Percentiles rank a stretch among this genome's conserved stretches.
These are phyloP conservation scores for Lepisosteus oculatus DNA, from an alignment of 2,113 vertebrate species.

Conservation along the genomic window DNA sequence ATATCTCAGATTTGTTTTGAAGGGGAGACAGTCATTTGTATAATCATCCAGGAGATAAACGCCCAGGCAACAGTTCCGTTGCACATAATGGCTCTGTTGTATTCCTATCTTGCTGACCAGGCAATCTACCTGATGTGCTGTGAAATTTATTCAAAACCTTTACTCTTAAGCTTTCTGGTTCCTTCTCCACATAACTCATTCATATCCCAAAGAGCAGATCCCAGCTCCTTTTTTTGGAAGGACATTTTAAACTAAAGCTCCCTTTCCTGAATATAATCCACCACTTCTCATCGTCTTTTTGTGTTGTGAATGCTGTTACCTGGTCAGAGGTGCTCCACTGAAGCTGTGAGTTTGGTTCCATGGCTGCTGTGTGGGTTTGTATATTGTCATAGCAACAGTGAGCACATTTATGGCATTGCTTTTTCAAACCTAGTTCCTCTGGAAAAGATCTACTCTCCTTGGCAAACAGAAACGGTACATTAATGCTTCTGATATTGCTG, in stretches of 20 bases:
- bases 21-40: neutral
- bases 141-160: constrained; percentile 5
- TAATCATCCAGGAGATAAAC: neutral
- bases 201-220: neutral
- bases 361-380: neutral
- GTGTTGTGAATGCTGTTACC: neutral
- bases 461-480: neutral
- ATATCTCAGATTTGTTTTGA: neutral
- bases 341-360: neutral
- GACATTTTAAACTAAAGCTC: too few relatives aligned
- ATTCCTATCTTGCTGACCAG: neutral
- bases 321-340: neutral
- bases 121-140: neutral
- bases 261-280: neutral
- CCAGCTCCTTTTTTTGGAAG: too few relatives aligned
- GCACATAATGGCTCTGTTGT: neutral
- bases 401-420: neutral
- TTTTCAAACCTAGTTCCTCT: neutral
- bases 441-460: neutral
- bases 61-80: neutral
- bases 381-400: constrained; percentile 4
- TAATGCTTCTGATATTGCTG: neutral
- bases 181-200: neutral
- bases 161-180: neutral
- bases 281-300: neutral